phyloP scores from a whole-genome alignment of 1,140 invertebrate genomes.

The Megalopta genalis region DNA sequence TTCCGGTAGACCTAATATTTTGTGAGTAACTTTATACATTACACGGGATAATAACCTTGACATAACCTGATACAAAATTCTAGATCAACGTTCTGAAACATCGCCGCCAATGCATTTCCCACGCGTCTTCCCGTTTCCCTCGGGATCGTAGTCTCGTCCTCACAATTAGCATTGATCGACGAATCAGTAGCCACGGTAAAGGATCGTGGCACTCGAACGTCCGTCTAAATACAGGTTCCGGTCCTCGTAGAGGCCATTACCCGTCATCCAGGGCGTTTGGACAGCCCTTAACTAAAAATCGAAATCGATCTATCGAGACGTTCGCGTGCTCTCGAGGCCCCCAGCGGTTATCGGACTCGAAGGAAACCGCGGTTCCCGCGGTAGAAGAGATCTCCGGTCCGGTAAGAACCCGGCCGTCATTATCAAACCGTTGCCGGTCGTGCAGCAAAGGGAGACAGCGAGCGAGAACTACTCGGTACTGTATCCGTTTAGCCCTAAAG shows the following conservation, averaged over 20 bases:
- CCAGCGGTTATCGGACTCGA: neutral
- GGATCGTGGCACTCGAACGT: too few relatives aligned
- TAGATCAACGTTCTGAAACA: too few relatives aligned
- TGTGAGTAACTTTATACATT: too few relatives aligned
- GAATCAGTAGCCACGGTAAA: too few relatives aligned
- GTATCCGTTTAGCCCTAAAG: slow-evolving; percentile 65
- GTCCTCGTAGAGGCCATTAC: neutral
- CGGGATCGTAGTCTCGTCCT: too few relatives aligned
- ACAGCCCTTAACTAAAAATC: slow-evolving; percentile 27
- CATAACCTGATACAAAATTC: too few relatives aligned
- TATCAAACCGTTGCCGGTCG: slow-evolving; percentile 46
- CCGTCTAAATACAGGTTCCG: neutral
- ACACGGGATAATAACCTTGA: too few relatives aligned
- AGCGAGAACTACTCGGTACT: slow-evolving; percentile 20
- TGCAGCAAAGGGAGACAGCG: slow-evolving; percentile 1
- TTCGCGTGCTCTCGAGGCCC: slow-evolving; percentile 20
- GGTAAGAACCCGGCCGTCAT: slow-evolving; percentile 30
- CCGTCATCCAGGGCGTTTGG: neutral
- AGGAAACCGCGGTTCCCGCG: slow-evolving; percentile 1
- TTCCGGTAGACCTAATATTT: too few relatives aligned
- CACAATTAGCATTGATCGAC: too few relatives aligned
- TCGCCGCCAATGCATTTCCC: too few relatives aligned
- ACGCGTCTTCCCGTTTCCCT: too few relatives aligned
- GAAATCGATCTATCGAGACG: slow-evolving; percentile 12
- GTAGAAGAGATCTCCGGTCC: slow-evolving; percentile 18